Percentiles rank a stretch among this genome's conserved stretches.
These are phyloP conservation scores for Priapulus caudatus DNA, from an alignment of 2,888 invertebrate genomes.

Conservation along the genomic window DNA sequence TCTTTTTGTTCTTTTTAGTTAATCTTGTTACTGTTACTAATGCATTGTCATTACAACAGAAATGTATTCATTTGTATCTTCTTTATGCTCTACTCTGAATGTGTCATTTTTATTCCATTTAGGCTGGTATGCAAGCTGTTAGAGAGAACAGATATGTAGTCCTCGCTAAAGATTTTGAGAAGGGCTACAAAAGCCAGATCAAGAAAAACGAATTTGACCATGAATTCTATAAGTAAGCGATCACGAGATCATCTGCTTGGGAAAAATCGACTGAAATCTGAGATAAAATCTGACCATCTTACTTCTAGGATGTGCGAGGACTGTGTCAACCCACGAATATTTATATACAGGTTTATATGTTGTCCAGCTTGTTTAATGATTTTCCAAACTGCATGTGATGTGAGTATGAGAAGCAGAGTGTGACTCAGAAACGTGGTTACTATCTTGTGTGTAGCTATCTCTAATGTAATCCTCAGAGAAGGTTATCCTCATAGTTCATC, in stretches of 20 bases:
- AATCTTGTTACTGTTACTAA: slow-evolving; percentile 8
- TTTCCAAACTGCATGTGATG: too few species aligned
- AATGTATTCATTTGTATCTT: slow-evolving; percentile 5
- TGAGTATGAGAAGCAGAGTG: too few species aligned
- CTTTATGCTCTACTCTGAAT: slow-evolving; percentile 4
- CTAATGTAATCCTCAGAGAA: too few species aligned
- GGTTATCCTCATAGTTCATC: too few species aligned
- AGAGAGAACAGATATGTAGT: slow-evolving; percentile 98
- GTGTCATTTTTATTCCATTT: slow-evolving; percentile 24
- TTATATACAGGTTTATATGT: too few species aligned
- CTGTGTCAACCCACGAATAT: too few species aligned
- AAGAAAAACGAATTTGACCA: slow-evolving; percentile 99
- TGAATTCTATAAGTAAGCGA: slow-evolving; percentile 88
- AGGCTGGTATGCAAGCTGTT: slow-evolving; percentile 99
- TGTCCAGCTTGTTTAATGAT: too few species aligned
- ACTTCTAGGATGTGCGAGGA: too few species aligned
- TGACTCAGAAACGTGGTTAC: too few species aligned
- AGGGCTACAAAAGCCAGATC: slow-evolving; percentile 98
- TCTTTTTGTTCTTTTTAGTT: slow-evolving; percentile 8
- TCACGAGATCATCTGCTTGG: neutral
- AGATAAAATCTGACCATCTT: too few species aligned
- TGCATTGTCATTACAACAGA: slow-evolving; percentile 4
- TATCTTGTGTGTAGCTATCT: too few species aligned
- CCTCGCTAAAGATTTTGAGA: slow-evolving; percentile 96
- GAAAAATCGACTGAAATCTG: too few species aligned